Base-by-base conservation (phyloP, 2,797 vertebrate genomes). In the Hydrocynus forskahlii region DNA sequence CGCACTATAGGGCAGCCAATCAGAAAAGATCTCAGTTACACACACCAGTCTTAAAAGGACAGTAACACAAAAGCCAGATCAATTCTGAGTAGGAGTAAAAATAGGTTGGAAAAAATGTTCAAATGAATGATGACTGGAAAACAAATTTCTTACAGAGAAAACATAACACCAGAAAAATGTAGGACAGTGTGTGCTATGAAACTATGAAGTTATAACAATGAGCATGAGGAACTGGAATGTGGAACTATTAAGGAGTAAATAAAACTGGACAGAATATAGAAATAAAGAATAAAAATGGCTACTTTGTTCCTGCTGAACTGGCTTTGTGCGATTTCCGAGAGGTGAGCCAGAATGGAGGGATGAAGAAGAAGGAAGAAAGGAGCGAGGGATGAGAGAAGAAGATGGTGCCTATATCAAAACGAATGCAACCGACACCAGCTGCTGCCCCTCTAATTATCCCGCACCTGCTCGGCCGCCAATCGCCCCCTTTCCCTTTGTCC, bases 391-490 rank as follows among this genome's bases (percentile, higher is more conserved):
- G 72, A 19, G 80, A 54, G 75, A 29, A 71, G 66, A 55, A 57
- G 52, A 59, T 48, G 23, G 73, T 23, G 23, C 74, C 80, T 62
- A 62, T 71, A 77, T 75, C 84, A 81, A 81, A 71, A 84, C 50
- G 78, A 85, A 86, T 88, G 88, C 84, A 87, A 91, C 89, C 87
- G 83, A 74, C 82, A 82, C 89, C 93, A 94, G 92, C 94, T 94
- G 94, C 93, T 88, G 88, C 87, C 81, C 82, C 60, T 14, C 86
- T 91, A 88, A 91, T 90, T 85, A 75, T 81, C 81, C 79, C 88
- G 91, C 94, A 95, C 93, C 94, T 94, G 93, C 92, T 86, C 88
- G 10, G 16, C 70, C 75, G 19, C 81, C 83, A 66, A 78, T 85
- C 71, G 62, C 57, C 63, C 66, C 57, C 72, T 55, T 78, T 80